Evolutionary conservation across 1,140 invertebrate species (phyloP).

Genomic region (Tribolium castaneum): DNA sequence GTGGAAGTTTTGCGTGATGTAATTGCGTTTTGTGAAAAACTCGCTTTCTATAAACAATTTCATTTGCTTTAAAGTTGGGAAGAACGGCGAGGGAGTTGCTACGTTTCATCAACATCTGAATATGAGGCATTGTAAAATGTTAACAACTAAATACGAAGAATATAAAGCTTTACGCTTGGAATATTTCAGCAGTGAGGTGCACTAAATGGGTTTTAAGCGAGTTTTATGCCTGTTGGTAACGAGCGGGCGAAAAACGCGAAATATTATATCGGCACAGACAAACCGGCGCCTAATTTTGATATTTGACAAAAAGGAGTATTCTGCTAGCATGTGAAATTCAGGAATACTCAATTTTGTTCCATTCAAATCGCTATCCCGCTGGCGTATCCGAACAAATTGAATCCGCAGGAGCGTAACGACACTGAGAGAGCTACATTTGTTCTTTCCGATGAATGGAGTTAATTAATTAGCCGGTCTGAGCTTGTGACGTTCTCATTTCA

Average conservation of each 20-base stretch:
- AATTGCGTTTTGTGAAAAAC: slow-evolving; percentile 7
- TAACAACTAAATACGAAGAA: slow-evolving; percentile 23
- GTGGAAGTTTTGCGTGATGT: slow-evolving; percentile 25
- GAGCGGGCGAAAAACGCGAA: neutral
- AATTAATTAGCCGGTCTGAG: slow-evolving; percentile 58
- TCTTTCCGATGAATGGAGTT: slow-evolving; percentile 61
- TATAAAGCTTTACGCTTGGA: slow-evolving; percentile 25
- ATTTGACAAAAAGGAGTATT: neutral
- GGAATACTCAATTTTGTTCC: slow-evolving; percentile 55
- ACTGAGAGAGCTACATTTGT: slow-evolving; percentile 59
- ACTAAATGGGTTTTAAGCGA: slow-evolving; percentile 10
- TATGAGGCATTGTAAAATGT: slow-evolving; percentile 25
- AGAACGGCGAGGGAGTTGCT: neutral
- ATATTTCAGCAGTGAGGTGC: slow-evolving; percentile 16
- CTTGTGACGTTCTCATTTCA: slow-evolving; percentile 47
- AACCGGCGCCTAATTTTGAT: neutral
- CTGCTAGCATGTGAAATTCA: neutral
- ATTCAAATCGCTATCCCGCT: slow-evolving; percentile 52
- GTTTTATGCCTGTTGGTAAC: slow-evolving; percentile 4
- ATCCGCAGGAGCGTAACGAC: slow-evolving; percentile 58
- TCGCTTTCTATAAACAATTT: slow-evolving; percentile 22
- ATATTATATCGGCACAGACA: too few species aligned
- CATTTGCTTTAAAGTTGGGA: neutral
- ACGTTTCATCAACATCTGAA: slow-evolving; percentile 16
- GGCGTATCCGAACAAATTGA: slow-evolving; percentile 56